These are phyloP conservation scores for Chascanopsetta lugubris DNA, from an alignment of 2,113 vertebrate genomes.

Conservation along the genomic window DNA sequence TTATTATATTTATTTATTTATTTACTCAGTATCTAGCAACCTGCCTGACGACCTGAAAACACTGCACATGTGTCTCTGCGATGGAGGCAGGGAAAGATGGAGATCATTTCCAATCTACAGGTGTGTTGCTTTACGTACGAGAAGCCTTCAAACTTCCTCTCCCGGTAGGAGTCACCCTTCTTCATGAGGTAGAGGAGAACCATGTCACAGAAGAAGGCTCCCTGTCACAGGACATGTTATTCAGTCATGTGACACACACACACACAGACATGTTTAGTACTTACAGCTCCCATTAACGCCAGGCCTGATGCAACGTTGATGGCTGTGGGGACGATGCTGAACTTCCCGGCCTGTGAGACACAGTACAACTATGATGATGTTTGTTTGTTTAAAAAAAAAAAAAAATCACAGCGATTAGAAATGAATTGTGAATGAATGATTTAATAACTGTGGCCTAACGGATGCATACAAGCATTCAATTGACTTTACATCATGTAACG, in stretches of 20 bases:
- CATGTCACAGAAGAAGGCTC: constrained; percentile 89
- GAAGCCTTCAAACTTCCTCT: constrained; percentile 87
- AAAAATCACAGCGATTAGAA: no score
- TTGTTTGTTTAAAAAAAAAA: background rate
- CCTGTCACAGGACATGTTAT: constrained; percentile 73
- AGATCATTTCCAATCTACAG: background rate
- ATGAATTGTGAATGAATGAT: no score
- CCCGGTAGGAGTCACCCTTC: constrained; percentile 85
- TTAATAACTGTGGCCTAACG: no score
- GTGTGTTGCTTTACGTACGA: constrained; percentile 65
- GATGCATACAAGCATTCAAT: no score
- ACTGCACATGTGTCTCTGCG: no score
- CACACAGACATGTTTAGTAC: constrained; percentile 56
- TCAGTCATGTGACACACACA: background rate
- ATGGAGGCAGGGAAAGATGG: background rate
- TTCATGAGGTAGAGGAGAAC: constrained; percentile 89
- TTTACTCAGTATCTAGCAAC: no score
- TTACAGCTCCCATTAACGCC: constrained; percentile 90
- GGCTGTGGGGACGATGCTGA: constrained; percentile 88
- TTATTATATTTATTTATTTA: no score
- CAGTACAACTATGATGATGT: constrained; percentile 1
- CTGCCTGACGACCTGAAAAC: no score
- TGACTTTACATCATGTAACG: background rate
- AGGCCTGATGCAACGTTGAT: constrained; percentile 89
- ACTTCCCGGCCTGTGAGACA: constrained; percentile 86